Evolutionary conservation across 2,113 vertebrate genomes (phyloP), one percentile per base, ranked within the genome.

Genomic region (Morone saxatilis): DNA sequence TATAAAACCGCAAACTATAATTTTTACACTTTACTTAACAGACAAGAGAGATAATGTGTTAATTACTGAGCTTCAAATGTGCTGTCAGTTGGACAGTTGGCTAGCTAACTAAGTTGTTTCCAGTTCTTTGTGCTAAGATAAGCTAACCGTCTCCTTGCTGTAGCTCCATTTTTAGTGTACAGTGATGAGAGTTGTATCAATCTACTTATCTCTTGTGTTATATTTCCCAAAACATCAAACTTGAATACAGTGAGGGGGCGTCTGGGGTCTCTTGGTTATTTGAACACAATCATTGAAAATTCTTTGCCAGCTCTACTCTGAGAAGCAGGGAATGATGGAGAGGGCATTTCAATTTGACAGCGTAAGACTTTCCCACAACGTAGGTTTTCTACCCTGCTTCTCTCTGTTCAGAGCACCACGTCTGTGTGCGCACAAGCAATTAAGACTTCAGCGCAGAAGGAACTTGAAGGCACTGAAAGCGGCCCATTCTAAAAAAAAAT

Each of bases 341-440:
- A 50, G 54, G 62, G 31, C 47, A 57, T 78, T 66, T 84, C 25
- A 62, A 76, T 75, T 60, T 66, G 62, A 71, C 31, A 31, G 31
- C 31, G 31, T 43, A 82, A 80, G 57, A 47, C 59, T 69, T 43
- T 87, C 76, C 67, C 59, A 50, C 51, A 71, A 13, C 43, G 43
- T 38, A 0, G 47, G n/a, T 36, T 36, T 48, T 84, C 71, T 31
- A 10, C 41, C n/a, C 38, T 13, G 11, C 31, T 40, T 70, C 69
- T 57, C 65, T 54, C 69, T 60, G 59, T 73, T 87, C 72, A 76
- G 40, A 78, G 40, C 54, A 25, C 38, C 31, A 16, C 36, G 45
- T 53, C 56, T 71, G 67, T 61, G 62, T 57, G 73, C 51, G 59
- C 76, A 81, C 59, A 73, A 71, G 84, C 86, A 87, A 93, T 90